phyloP scores from a whole-genome alignment of 2,888 invertebrate species.

The Dryobota labecula region DNA sequence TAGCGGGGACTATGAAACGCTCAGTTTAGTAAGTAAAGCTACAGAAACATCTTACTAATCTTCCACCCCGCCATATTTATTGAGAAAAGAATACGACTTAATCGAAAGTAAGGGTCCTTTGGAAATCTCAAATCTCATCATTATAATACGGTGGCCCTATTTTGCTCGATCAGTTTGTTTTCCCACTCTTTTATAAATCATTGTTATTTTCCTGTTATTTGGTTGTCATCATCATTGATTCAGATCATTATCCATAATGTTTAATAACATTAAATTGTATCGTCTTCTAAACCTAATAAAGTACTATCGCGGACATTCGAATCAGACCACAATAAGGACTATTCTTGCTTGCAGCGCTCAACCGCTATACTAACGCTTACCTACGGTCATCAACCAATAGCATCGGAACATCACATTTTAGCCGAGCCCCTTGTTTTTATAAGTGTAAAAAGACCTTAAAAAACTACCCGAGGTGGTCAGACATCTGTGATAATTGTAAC shows the following conservation, averaged over 20 bases:
- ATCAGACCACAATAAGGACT: too few relatives aligned
- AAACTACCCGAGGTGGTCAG: too few relatives aligned
- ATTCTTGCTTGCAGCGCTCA: too few relatives aligned
- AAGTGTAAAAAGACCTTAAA: too few relatives aligned
- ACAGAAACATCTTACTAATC: conserved; percentile 39
- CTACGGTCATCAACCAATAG: too few relatives aligned
- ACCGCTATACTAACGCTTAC: too few relatives aligned
- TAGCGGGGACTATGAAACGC: neutral
- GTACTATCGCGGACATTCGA: too few relatives aligned
- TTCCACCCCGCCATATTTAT: conserved; percentile 34
- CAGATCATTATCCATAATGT: conserved; percentile 19
- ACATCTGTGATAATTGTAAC: too few relatives aligned
- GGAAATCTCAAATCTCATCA: conserved; percentile 28
- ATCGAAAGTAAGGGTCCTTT: conserved; percentile 28
- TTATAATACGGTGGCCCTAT: conserved; percentile 27
- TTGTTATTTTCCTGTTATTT: conserved; percentile 45
- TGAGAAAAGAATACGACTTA: conserved; percentile 18
- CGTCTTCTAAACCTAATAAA: conserved; percentile 5
- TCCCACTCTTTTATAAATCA: conserved; percentile 16
- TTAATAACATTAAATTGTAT: conserved; percentile 35
- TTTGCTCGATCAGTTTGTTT: conserved; percentile 35
- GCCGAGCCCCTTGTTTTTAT: too few relatives aligned
- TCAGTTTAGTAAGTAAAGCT: conserved; percentile 23
- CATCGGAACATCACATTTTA: too few relatives aligned
- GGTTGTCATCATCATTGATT: conserved; percentile 32